Evolutionary conservation across 2,113 vertebrate species (phyloP).

Genomic region (Actinemys pallida): DNA sequence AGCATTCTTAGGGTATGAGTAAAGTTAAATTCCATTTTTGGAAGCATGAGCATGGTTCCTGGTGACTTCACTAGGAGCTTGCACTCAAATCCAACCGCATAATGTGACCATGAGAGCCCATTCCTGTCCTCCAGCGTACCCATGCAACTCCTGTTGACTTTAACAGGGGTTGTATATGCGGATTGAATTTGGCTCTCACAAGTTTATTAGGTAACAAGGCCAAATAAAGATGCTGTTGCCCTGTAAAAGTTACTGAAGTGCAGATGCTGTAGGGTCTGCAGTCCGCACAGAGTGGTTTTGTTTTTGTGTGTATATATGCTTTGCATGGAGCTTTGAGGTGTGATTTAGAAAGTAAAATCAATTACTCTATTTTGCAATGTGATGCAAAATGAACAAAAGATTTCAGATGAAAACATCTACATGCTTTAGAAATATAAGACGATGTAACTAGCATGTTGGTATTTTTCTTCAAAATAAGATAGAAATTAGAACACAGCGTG

Average conservation of each 20-base stretch:
- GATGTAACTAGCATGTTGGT: neutral
- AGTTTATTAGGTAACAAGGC: neutral
- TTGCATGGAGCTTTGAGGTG: accelerated
- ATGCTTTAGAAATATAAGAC: neutral
- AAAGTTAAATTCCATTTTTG: neutral
- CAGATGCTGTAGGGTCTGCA: neutral
- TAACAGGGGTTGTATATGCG: neutral
- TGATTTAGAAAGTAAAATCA: neutral
- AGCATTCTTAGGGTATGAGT: neutral
- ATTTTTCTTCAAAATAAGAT: neutral
- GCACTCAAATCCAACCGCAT: neutral
- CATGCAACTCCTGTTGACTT: neutral
- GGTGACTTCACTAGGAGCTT: neutral
- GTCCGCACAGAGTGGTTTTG: neutral
- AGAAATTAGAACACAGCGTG: neutral
- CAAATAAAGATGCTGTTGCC: neutral
- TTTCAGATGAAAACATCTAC: accelerated
- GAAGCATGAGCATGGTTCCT: neutral
- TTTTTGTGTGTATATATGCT: neutral
- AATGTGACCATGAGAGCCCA: neutral
- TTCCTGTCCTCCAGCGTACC: neutral
- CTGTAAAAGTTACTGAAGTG: neutral
- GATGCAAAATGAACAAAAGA: too few species aligned
- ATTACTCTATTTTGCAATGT: neutral
- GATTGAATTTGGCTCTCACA: neutral